These are phyloP conservation scores for Paramisgurnus dabryanus DNA, from an alignment of 2,113 vertebrate species.

Conservation along the genomic window DNA sequence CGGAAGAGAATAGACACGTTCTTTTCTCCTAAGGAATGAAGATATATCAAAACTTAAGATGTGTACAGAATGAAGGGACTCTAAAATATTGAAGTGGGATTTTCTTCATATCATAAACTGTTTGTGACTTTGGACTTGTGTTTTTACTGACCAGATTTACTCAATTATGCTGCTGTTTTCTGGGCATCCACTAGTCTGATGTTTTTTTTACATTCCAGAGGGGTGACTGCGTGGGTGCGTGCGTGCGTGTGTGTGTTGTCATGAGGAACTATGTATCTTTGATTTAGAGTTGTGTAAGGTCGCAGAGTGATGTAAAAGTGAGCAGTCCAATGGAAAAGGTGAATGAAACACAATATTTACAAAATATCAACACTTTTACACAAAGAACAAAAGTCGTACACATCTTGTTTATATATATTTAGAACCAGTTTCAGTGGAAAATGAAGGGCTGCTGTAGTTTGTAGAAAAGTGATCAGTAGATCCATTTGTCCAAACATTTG, in stretches of 20 bases:
- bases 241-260: not conserved
- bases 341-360: conserved; percentile 14
- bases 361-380: conserved; percentile 11
- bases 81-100: not conserved
- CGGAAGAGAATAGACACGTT: not conserved
- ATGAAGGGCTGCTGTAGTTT: conserved; percentile 30
- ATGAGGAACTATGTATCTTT: conserved; percentile 1
- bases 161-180: conserved; percentile 35
- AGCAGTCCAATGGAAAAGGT: not conserved
- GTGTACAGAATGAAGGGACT: conserved; percentile 5
- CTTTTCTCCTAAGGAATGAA: conserved; percentile 3
- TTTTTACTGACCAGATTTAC: conserved; percentile 28
- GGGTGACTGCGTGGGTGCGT: conserved; percentile 3
- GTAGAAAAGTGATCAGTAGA: conserved; percentile 23
- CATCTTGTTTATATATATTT: conserved; percentile 31
- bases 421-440: not conserved
- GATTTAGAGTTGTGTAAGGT: not conserved
- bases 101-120: conserved; percentile 36
- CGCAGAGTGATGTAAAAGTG: not conserved
- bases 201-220: conserved; percentile 45
- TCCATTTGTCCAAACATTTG: conserved; percentile 6
- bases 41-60: not conserved
- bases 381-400: conserved; percentile 13
- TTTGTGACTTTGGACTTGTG: conserved; percentile 9
- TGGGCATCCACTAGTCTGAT: conserved; percentile 23